Evolutionary conservation across 2,888 invertebrate species (phyloP), one percentile per base, ranked within the genome.

Genomic region (Polietes domitor): DNA sequence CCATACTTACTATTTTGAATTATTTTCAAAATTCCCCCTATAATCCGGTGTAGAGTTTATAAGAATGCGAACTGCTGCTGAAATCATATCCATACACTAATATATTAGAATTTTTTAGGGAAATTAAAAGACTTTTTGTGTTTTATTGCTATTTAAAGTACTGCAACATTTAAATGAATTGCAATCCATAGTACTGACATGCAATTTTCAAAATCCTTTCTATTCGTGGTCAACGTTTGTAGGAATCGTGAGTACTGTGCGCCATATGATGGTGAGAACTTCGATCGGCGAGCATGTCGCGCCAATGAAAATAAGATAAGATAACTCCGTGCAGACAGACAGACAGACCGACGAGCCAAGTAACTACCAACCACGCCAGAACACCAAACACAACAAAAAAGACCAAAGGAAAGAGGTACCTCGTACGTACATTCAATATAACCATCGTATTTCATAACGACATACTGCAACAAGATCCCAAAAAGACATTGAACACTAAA

Each of bases 401-500:
- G 43, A 68, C 28, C 26, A 26, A 2, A 58, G 61, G 9, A 28
- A 24, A 12, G 21, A n/a, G 55, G 61, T 61, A 28, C 1, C 3
- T 47, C 12, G 47, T 3, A 55, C 12, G 2, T 61, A 28, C 32
- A 61, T 61, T 61, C 24, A 28, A 28, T 61, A 24, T 24, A 61
- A 61, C 43, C 15, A 37, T 41, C 68, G 68, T 81, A 78, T 78
- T 81, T 84, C 84, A 80, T 81, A 78, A 80, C 75, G 72, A 68
- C 75, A 73, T 63, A 50, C 61, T 21, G 71, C 32, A 70, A 75
- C 21, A 77, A 84, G 78, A 53, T 53, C 41, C 72, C 77, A 75
- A 84, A 84, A 84, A 81, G 75, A 63, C 78, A 73, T 78, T 78
- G 76, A 84, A 81, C 84, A 84, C 43, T 43, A 76, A 81, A 79